A percentile compares a stretch with the other conserved stretches of the same genome.
These are phyloP conservation scores for Falco naumanni DNA, from an alignment of 2,797 vertebrate genomes.

Conservation along the genomic window DNA sequence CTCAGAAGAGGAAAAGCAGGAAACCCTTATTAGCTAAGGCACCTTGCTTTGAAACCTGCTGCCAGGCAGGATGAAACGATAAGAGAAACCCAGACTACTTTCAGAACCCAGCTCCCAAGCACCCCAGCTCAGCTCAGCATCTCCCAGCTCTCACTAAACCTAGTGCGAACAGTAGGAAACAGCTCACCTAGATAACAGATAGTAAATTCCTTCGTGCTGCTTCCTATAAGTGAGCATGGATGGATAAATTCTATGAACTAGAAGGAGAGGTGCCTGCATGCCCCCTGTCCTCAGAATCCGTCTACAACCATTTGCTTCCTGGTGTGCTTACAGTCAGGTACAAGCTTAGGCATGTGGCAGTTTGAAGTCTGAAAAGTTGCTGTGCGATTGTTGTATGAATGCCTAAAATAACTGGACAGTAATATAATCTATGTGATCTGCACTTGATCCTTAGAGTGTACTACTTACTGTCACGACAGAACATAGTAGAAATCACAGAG, in stretches of 20 bases:
- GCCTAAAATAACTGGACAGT: neutral
- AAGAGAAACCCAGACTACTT: neutral
- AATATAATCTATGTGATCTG: neutral
- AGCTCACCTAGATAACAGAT: neutral
- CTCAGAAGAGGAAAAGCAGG: neutral
- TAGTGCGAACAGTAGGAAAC: neutral
- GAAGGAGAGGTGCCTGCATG: neutral
- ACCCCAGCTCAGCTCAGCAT: neutral
- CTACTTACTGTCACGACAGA: neutral
- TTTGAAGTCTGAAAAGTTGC: neutral
- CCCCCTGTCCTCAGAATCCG: neutral
- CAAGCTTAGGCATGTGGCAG: neutral
- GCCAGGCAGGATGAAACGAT: neutral
- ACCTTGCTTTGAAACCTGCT: neutral
- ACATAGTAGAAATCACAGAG: neutral
- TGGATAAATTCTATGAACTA: neutral
- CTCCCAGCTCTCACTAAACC: accelerated
- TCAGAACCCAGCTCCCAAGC: neutral
- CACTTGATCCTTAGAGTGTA: neutral
- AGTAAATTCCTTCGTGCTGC: neutral
- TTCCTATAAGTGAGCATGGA: accelerated
- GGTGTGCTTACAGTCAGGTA: neutral
- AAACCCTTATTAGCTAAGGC: neutral
- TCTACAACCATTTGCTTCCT: neutral
- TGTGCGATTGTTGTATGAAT: neutral